Conservation (phyloP, 2,888 invertebrate genomes). For the Tridacna gigas region DNA sequence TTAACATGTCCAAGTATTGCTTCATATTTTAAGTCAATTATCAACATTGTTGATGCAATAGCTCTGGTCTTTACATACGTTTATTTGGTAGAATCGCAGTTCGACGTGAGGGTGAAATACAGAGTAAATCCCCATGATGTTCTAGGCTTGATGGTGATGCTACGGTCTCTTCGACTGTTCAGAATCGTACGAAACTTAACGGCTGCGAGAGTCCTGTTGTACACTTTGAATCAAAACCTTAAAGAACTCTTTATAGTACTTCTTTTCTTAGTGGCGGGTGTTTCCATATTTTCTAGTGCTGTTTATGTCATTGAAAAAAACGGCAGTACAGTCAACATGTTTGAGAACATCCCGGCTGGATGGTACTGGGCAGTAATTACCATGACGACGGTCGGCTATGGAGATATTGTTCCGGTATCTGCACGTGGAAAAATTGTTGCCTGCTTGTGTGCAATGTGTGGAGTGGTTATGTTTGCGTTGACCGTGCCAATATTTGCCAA, state of each 20-base stretch:
- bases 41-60: slow-evolving; percentile 32
- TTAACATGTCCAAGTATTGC: slow-evolving; percentile 29
- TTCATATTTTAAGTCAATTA: slow-evolving; percentile 36
- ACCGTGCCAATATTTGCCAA: slow-evolving; percentile 42
- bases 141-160: slow-evolving; percentile 17
- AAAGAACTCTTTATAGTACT: slow-evolving; percentile 32
- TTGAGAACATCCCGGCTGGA: slow-evolving; percentile 29
- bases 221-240: slow-evolving; percentile 24
- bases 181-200: slow-evolving; percentile 27
- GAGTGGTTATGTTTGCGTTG: slow-evolving; percentile 35
- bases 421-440: slow-evolving; percentile 20
- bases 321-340: not conserved
- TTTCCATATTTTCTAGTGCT: slow-evolving; percentile 35
- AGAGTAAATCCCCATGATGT: slow-evolving; percentile 28
- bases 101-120: not conserved
- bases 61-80: slow-evolving; percentile 32
- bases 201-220: slow-evolving; percentile 31
- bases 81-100: not conserved
- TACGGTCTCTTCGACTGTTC: slow-evolving; percentile 38
- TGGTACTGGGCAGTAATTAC: slow-evolving; percentile 54
- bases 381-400: slow-evolving; percentile 56
- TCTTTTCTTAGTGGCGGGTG: slow-evolving; percentile 29
- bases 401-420: slow-evolving; percentile 37
- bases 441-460: slow-evolving; percentile 38
- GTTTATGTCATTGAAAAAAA: slow-evolving; percentile 37